phyloP scores from a whole-genome alignment of 2,888 invertebrate species.

The Cataglyphis cursor region DNA sequence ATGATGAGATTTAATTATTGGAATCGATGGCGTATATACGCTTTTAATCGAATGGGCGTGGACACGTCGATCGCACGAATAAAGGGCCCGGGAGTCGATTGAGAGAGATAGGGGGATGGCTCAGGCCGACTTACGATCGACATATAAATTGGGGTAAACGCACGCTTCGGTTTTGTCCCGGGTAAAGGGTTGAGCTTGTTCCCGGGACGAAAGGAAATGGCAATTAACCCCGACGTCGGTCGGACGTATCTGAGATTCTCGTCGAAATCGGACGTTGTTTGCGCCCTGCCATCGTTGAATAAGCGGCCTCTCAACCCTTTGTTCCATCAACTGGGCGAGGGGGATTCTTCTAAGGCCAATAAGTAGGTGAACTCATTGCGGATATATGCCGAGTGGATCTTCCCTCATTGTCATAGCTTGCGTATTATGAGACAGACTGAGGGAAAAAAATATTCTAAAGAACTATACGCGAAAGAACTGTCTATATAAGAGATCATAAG shows the following conservation, averaged over 20 bases:
- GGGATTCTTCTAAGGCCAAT: constrained; percentile 34
- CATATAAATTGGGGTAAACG: constrained; percentile 74
- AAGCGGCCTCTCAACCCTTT: constrained; percentile 28
- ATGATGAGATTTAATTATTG: constrained; percentile 82
- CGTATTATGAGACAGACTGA: background rate
- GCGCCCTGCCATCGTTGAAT: constrained; percentile 42
- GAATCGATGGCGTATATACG: constrained; percentile 78
- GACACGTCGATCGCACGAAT: constrained; percentile 71
- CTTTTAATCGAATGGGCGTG: constrained; percentile 81
- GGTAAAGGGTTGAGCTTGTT: constrained; percentile 48
- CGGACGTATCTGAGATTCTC: constrained; percentile 60
- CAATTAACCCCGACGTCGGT: constrained; percentile 79
- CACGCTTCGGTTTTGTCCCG: constrained; percentile 60
- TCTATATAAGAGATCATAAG: background rate
- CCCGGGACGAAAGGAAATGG: constrained; percentile 68
- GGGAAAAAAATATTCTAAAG: background rate
- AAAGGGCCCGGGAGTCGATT: constrained; percentile 66
- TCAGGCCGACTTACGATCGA: constrained; percentile 65
- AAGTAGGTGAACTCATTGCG: constrained; percentile 24
- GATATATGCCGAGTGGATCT: constrained; percentile 7
- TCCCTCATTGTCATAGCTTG: constrained; percentile 4
- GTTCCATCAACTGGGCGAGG: constrained; percentile 1
- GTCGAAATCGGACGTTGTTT: constrained; percentile 43
- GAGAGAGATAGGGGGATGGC: constrained; percentile 41
- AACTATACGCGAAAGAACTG: no score